Percentiles rank a stretch among this genome's conserved stretches.
These are phyloP conservation scores for Mormyrus iriodes DNA, from an alignment of 2,113 vertebrate genomes.

Conservation along the genomic window DNA sequence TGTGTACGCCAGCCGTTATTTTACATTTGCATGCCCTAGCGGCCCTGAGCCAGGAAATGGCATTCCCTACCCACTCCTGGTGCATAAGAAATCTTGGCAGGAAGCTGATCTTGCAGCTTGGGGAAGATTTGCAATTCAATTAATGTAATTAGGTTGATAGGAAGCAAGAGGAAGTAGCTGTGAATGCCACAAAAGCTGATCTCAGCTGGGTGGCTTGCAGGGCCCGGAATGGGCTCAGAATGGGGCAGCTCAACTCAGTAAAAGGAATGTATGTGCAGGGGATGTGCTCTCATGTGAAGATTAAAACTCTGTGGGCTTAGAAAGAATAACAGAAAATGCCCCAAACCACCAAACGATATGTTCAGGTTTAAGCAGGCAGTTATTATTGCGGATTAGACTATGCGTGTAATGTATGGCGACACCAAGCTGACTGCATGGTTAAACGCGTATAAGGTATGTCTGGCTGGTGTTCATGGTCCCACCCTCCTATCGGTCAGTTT, in stretches of 20 bases:
- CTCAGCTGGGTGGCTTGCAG: not conserved
- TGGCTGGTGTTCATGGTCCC: not conserved
- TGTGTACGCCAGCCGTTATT: not conserved
- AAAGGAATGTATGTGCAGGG: not conserved
- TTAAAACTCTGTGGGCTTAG: not conserved
- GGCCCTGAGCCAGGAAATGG: not conserved
- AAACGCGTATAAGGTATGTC: not conserved
- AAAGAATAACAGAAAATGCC: not conserved
- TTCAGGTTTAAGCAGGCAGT: not conserved
- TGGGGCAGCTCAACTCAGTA: not conserved
- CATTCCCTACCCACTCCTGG: not conserved
- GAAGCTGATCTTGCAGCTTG: constrained; percentile 24
- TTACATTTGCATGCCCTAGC: not conserved
- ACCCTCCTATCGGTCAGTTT: not conserved
- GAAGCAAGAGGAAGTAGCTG: constrained; percentile 29
- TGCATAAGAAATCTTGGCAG: not conserved
- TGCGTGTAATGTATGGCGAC: not conserved
- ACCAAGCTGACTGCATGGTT: not conserved
- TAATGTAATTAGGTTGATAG: constrained; percentile 42
- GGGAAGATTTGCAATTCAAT: constrained; percentile 38
- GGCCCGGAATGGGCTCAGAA: not conserved
- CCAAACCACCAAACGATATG: not conserved
- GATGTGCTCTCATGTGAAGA: not conserved
- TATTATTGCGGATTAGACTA: not conserved
- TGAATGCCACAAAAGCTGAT: constrained; percentile 24